These are phyloP conservation scores for Phalacrocorax brasilianus DNA, from an alignment of 2,113 vertebrate species.

Conservation along the genomic window DNA sequence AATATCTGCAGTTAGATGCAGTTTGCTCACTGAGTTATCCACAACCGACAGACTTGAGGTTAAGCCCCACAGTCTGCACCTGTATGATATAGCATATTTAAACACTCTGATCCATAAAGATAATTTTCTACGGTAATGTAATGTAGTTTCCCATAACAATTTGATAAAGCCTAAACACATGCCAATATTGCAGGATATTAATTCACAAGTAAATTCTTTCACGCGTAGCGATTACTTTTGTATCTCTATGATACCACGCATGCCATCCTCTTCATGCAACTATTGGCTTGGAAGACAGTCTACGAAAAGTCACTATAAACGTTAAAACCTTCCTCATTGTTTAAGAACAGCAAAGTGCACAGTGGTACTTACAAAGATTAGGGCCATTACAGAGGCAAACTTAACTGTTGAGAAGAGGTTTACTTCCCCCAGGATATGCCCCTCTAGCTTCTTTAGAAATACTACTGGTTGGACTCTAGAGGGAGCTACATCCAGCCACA, in stretches of 20 bases:
- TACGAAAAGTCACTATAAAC: neutral
- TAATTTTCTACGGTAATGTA: neutral
- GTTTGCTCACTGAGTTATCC: neutral
- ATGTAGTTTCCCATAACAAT: neutral
- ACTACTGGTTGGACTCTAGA: neutral
- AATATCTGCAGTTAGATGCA: neutral
- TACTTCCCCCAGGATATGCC: neutral
- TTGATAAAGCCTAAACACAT: neutral
- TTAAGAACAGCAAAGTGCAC: neutral
- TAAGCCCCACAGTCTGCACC: neutral
- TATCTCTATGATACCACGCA: neutral
- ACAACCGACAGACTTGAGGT: neutral
- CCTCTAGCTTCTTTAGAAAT: neutral
- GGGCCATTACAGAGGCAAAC: neutral
- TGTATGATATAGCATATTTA: neutral
- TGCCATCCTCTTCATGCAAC: neutral
- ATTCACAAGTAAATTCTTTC: neutral
- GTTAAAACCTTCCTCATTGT: neutral
- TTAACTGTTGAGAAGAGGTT: neutral
- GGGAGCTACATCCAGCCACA: neutral
- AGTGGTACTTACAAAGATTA: neutral
- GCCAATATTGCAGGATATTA: neutral
- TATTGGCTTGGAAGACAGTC: neutral
- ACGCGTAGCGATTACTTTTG: neutral
- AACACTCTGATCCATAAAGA: neutral